Base-by-base conservation (phyloP, 2,113 vertebrate species). In the Dicrurus megarhynchus region DNA sequence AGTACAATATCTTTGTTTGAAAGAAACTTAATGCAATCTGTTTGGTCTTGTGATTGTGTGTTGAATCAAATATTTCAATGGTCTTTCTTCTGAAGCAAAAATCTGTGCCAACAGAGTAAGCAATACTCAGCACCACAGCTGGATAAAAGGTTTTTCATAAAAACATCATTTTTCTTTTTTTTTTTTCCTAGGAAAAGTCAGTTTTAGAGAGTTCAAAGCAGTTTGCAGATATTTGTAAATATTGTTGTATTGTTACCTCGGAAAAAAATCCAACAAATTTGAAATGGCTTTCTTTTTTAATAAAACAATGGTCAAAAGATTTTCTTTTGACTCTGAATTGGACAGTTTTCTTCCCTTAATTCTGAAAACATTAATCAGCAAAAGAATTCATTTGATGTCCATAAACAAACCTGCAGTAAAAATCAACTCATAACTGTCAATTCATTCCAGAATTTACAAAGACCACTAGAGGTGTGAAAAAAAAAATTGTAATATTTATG, bases 1-100 rank as follows among this genome's bases (percentile, higher is more conserved):
- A 61, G 61, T 69, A 75, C 28, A 73, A 55, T 71, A 41, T 59
- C 75, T 90, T 76, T 78, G 13, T 74, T 90, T 75, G 42, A 41
- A 77, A 81, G 64, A 74, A 84, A 1, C 2, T 30, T 70, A 80
- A 84, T 53, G 47, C 28, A 84, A 89, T 89, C 55, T 81, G 28
- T 52, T 87, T 55, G 9, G 1, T 9, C 82, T 78, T 47, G 11
- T 93, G 80, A 77, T 32, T 28, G 10, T 69, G 33, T 53, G 12
- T 55, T 95, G 91, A 94, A 97, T 95, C 84, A 97, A 97, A 93
- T 93, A 95, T 96, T 97, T 96, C 94, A 96, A 77, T 33, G 24
- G 77, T 95, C 77, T 85, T 94, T 96, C 92, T 95, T 96, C 85
- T 77, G 90, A 93, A 96, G 61, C 81, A 96, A 97, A 97, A 97